Base-by-base conservation (phyloP, 2,797 vertebrate species). In the Jordanella pulchra region DNA sequence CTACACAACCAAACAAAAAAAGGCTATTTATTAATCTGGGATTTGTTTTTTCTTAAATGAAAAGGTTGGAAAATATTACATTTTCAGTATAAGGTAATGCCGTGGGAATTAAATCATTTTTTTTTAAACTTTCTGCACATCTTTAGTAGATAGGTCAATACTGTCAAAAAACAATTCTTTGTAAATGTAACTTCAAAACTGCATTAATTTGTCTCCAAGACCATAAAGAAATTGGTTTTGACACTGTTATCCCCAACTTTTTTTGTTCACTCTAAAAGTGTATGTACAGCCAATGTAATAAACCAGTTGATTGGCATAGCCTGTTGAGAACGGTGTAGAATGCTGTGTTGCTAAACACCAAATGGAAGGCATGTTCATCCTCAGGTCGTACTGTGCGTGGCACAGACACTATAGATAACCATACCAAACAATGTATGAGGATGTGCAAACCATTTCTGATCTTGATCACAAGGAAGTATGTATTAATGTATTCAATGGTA, bases 211-310 rank as follows among this genome's bases (percentile, higher is more conserved):
- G 53, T 14, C 71, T 58, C 56, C 10, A 12, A 18, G 45, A 28
- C 9, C 51, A 53, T 42, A 25, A 69, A 35, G 71, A 80, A 76
- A 66, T n/a, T 65, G 77, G 73, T 75, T 77, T 64, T 83, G 53
- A 73, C 27, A 17, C 27, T 35, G 32, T 64, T 67, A 78, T 72
- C 79, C 79, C 73, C 74, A 25, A 67, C 73, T 75, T 75, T 60
- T 53, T 68, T 17, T 72, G 67, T 81, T 65, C 71, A 55, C 78
- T 87, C 77, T 71, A 69, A 77, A 80, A 77, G 77, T 78, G 76
- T 78, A 68, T 50, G 63, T 68, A 55, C 67, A 58, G 55, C 73
- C 63, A 73, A 92, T 76, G 85, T 89, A 89, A 87, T 72, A 92
- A 89, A 91, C 87, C 87, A 72, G 12, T 67, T 77, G 86, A 85